Evolutionary conservation across 1,140 invertebrate species (phyloP).

Genomic region (Acromyrmex heyeri): DNA sequence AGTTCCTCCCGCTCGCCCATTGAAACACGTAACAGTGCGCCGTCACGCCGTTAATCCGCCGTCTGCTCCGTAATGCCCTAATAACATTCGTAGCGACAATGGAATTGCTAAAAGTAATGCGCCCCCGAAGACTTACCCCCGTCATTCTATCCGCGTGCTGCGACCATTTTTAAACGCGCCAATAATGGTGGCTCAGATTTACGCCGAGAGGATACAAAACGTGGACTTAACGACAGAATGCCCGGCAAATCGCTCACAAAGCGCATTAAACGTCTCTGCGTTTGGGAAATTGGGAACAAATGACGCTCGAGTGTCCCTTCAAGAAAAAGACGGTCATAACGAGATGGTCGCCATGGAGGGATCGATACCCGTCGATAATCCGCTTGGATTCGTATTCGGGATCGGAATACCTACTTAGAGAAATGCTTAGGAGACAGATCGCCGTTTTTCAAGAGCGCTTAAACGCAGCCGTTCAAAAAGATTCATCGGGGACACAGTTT

Average conservation of each 20-base stretch:
- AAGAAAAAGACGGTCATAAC: constrained; percentile 70
- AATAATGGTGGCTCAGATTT: constrained; percentile 65
- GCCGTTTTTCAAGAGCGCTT: constrained; percentile 29
- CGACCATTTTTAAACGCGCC: constrained; percentile 60
- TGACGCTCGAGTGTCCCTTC: constrained; percentile 60
- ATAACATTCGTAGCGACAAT: constrained; percentile 75
- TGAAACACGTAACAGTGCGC: constrained; percentile 78
- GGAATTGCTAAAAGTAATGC: constrained; percentile 55
- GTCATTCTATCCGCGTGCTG: constrained; percentile 14
- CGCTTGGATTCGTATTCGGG: constrained; percentile 40
- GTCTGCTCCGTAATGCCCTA: constrained; percentile 73
- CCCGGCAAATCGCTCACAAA: constrained; percentile 76
- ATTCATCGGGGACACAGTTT: neutral
- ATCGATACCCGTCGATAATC: constrained; percentile 48
- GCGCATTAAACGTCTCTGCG: constrained; percentile 78
- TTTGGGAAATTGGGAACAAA: constrained; percentile 66
- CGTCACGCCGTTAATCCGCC: constrained; percentile 68
- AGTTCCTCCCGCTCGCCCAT: constrained; percentile 76
- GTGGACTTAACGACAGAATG: constrained; percentile 62
- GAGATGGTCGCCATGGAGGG: constrained; percentile 62
- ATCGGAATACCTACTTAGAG: constrained; percentile 38
- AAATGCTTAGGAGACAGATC: constrained; percentile 42
- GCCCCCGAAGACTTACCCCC: constrained; percentile 21
- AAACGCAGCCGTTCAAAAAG: constrained; percentile 22
- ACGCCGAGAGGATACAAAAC: constrained; percentile 55